phyloP scores from a whole-genome alignment of 2,888 invertebrate genomes.

The Diadromus collaris region DNA sequence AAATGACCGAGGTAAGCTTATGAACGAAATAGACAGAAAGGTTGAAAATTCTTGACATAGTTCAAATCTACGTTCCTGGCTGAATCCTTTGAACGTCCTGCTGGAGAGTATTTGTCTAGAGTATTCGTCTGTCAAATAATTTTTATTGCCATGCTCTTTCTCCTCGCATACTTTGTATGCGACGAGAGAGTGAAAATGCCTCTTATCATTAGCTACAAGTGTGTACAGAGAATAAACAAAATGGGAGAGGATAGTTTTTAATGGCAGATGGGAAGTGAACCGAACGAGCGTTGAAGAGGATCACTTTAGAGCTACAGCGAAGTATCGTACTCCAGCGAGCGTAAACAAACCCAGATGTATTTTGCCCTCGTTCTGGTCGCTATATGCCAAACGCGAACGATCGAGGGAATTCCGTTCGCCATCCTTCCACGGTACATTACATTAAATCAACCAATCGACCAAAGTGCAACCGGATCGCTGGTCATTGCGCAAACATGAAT shows the following conservation, averaged over 20 bases:
- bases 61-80: no score
- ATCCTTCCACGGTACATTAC: conserved; percentile 43
- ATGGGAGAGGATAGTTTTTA: neutral
- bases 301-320: conserved; percentile 6
- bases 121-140: no score
- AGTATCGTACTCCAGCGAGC: conserved; percentile 17
- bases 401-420: neutral
- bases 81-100: no score
- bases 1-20: no score
- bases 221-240: neutral
- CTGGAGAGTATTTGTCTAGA: no score
- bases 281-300: neutral
- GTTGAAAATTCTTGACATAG: no score
- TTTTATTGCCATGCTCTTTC: no score
- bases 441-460: conserved; percentile 58
- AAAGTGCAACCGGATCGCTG: conserved; percentile 17
- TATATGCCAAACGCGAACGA: conserved; percentile 17
- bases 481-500: neutral
- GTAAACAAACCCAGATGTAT: conserved; percentile 57
- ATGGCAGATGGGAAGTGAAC: conserved; percentile 5
- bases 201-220: neutral
- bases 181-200: neutral
- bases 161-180: no score
- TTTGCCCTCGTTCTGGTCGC: conserved; percentile 42
- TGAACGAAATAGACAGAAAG: no score